Conservation (phyloP, 2,888 invertebrate genomes). For the Crocallis elinguaria region DNA sequence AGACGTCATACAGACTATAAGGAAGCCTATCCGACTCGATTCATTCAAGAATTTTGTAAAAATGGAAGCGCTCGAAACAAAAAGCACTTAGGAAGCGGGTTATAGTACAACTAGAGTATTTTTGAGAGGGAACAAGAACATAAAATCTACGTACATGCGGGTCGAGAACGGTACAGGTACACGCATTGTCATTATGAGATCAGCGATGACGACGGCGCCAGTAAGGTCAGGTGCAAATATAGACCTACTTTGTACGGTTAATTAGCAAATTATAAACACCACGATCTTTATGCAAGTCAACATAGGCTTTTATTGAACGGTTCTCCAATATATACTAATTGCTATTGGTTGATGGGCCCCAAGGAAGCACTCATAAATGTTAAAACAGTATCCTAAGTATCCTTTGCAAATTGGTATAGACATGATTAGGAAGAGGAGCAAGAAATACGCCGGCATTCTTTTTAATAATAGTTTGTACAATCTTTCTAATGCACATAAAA, state of each 20-base stretch:
- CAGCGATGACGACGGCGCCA: constrained; percentile 35
- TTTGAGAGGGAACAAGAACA: constrained; percentile 12
- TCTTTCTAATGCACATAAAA: too few relatives aligned
- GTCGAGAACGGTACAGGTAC: constrained; percentile 27
- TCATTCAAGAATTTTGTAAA: constrained; percentile 22
- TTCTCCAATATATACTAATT: too few relatives aligned
- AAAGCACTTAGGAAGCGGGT: constrained; percentile 16
- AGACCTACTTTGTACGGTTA: constrained; percentile 22
- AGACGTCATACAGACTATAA: neutral
- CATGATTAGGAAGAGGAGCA: too few relatives aligned
- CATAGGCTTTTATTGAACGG: neutral
- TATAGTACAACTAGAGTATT: constrained; percentile 9
- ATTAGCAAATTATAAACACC: constrained; percentile 14
- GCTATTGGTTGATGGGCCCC: too few relatives aligned
- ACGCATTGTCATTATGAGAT: constrained; percentile 38
- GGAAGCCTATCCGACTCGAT: constrained; percentile 10
- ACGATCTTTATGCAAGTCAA: neutral
- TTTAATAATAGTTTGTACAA: too few relatives aligned
- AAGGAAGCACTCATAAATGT: too few relatives aligned
- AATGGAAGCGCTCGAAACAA: constrained; percentile 12
- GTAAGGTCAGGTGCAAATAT: constrained; percentile 35
- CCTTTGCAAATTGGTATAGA: too few relatives aligned
- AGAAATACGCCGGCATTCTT: too few relatives aligned
- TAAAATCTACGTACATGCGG: constrained; percentile 27
- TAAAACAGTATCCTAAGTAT: too few relatives aligned